Percentiles rank a stretch among this genome's conserved stretches.
Evolutionary conservation across 2,888 invertebrate genomes (phyloP).

Genomic region (Drosophila limbata): DNA sequence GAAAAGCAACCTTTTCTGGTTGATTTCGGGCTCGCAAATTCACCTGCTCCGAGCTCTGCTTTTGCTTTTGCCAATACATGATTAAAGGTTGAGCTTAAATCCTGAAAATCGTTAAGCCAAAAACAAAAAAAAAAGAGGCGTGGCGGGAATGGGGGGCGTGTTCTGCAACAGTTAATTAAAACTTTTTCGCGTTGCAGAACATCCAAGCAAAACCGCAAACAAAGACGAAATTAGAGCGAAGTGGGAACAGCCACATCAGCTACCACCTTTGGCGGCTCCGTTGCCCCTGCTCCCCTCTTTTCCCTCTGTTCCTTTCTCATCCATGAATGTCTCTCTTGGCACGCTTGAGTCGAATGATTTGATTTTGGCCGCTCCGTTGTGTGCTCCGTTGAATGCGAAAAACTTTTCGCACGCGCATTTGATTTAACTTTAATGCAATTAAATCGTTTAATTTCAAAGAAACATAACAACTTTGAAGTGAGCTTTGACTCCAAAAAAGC

Average conservation of each 20-base stretch:
- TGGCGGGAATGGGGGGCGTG: constrained; percentile 29
- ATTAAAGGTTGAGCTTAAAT: constrained; percentile 47
- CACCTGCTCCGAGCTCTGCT: constrained; percentile 7
- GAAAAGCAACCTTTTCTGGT: constrained; percentile 3
- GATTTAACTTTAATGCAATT: constrained; percentile 79
- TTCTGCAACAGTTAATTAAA: constrained; percentile 78
- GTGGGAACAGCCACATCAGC: constrained; percentile 20
- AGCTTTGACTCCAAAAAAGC: not conserved
- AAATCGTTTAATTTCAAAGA: constrained; percentile 79
- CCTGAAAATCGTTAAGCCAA: not conserved
- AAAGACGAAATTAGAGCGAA: constrained; percentile 71
- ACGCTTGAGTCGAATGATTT: constrained; percentile 75
- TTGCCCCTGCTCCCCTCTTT: too few species aligned
- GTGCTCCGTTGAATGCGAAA: constrained; percentile 69
- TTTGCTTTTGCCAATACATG: constrained; percentile 29
- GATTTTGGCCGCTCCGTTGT: constrained; percentile 59
- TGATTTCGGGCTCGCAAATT: not conserved
- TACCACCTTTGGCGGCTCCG: constrained; percentile 2
- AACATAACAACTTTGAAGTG: constrained; percentile 43
- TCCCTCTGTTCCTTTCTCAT: not conserved
- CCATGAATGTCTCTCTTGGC: constrained; percentile 28
- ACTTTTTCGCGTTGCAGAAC: constrained; percentile 68
- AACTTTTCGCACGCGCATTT: constrained; percentile 75
- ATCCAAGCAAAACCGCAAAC: constrained; percentile 74
- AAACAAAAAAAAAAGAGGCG: constrained; percentile 4